Evolutionary conservation across 2,113 vertebrate species (phyloP).

Genomic region (Pedetes capensis): DNA sequence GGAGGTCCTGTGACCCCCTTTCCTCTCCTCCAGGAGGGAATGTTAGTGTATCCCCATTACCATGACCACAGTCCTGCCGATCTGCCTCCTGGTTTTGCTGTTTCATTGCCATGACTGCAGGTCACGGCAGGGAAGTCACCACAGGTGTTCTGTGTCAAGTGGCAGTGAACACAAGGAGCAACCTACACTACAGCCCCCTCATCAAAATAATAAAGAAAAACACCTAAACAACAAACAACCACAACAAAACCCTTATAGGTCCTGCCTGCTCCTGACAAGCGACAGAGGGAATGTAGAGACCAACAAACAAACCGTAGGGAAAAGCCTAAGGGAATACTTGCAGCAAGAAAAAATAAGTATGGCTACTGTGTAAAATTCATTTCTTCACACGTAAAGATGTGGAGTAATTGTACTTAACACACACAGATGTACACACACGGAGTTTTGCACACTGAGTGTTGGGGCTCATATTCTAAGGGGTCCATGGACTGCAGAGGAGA

Average conservation of each 20-base stretch:
- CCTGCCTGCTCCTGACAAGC: not conserved
- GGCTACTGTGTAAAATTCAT: not conserved
- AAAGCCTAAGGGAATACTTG: not conserved
- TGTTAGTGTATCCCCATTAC: too few relatives aligned
- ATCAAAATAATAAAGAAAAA: too few relatives aligned
- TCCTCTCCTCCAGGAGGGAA: too few relatives aligned
- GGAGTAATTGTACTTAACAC: not conserved
- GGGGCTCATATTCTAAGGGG: not conserved
- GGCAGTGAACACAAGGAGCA: too few relatives aligned
- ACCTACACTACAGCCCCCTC: too few relatives aligned
- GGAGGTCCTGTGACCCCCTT: too few relatives aligned
- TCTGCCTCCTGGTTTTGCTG: too few relatives aligned
- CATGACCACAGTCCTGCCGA: too few relatives aligned
- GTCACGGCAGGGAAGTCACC: too few relatives aligned
- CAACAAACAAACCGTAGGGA: too few relatives aligned
- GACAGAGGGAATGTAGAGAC: not conserved
- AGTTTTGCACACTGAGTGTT: not conserved
- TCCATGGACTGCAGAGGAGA: not conserved
- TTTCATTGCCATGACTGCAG: too few relatives aligned
- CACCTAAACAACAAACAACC: not conserved
- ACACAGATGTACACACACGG: not conserved
- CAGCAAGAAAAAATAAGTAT: not conserved
- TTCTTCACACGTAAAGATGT: not conserved
- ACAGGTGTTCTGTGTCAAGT: too few relatives aligned
- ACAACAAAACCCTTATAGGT: not conserved